A percentile compares a stretch with the other conserved stretches of the same genome.
Evolutionary conservation across 2,888 invertebrate species (phyloP).

Genomic region (Criorhina ranunculi): DNA sequence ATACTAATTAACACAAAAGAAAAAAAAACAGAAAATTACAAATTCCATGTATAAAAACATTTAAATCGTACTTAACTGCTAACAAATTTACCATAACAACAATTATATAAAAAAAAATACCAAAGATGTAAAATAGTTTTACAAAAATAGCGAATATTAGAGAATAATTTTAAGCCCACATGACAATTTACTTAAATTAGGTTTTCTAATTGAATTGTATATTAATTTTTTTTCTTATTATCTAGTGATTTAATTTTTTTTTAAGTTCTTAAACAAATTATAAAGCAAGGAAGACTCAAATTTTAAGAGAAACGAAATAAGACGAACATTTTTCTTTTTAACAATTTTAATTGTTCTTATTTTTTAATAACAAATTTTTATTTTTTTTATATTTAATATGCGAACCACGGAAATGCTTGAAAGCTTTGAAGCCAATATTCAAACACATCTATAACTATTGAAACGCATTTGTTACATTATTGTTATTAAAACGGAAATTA

Average conservation of each 20-base stretch:
- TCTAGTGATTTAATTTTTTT: constrained; percentile 31
- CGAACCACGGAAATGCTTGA: constrained; percentile 36
- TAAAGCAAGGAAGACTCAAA: constrained; percentile 55
- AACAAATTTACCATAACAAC: constrained; percentile 53
- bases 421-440: constrained; percentile 49
- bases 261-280: constrained; percentile 46
- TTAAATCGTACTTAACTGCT: constrained; percentile 59
- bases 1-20: constrained; percentile 16
- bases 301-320: constrained; percentile 44
- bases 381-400: constrained; percentile 24
- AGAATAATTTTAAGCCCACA: constrained; percentile 47
- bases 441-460: constrained; percentile 46
- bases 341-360: constrained; percentile 43
- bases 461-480: constrained; percentile 67
- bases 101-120: constrained; percentile 62
- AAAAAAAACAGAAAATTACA: constrained; percentile 22
- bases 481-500: constrained; percentile 61
- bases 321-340: constrained; percentile 48
- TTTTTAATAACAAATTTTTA: constrained; percentile 6
- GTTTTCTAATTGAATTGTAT: constrained; percentile 39
- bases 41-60: constrained; percentile 72
- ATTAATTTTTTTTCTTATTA: constrained; percentile 37
- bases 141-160: constrained; percentile 52
- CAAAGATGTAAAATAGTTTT: constrained; percentile 78
- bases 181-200: constrained; percentile 56